phyloP scores from a whole-genome alignment of 2,888 invertebrate species.

The Caenorhabditis japonica region DNA sequence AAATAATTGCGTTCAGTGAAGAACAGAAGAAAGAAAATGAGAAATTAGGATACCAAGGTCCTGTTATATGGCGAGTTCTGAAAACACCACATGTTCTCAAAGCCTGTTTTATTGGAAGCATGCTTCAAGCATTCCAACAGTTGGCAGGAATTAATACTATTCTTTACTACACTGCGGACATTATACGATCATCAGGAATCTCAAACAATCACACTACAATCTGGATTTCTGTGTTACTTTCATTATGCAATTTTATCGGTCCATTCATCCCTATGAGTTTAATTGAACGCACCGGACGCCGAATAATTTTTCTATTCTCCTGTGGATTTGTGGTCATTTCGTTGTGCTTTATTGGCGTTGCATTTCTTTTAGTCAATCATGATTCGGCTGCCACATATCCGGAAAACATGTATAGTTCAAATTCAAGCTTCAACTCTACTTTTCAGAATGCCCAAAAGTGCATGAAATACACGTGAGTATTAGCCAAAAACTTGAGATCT shows the following conservation, averaged over 20 bases:
- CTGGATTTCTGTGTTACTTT: slow-evolving; percentile 64
- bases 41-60: not conserved
- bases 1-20: slow-evolving; percentile 58
- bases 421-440: slow-evolving; percentile 22
- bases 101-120: slow-evolving; percentile 80
- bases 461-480: slow-evolving; percentile 32
- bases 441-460: slow-evolving; percentile 32
- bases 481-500: not conserved
- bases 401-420: slow-evolving; percentile 5
- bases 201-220: slow-evolving; percentile 69
- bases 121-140: slow-evolving; percentile 80
- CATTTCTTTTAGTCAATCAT: slow-evolving; percentile 57
- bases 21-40: slow-evolving; percentile 41
- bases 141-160: slow-evolving; percentile 81
- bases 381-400: slow-evolving; percentile 33
- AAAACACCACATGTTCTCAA: slow-evolving; percentile 70
- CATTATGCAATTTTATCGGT: slow-evolving; percentile 66
- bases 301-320: slow-evolving; percentile 67
- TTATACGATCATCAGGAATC: slow-evolving; percentile 70
- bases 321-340: slow-evolving; percentile 67
- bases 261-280: slow-evolving; percentile 74
- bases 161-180: slow-evolving; percentile 77
- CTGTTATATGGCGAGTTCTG: slow-evolving; percentile 61
- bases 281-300: slow-evolving; percentile 70
- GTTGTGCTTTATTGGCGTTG: slow-evolving; percentile 69